Conservation (phyloP, 1,140 invertebrate species). For the Rhyacophila brunnea region DNA sequence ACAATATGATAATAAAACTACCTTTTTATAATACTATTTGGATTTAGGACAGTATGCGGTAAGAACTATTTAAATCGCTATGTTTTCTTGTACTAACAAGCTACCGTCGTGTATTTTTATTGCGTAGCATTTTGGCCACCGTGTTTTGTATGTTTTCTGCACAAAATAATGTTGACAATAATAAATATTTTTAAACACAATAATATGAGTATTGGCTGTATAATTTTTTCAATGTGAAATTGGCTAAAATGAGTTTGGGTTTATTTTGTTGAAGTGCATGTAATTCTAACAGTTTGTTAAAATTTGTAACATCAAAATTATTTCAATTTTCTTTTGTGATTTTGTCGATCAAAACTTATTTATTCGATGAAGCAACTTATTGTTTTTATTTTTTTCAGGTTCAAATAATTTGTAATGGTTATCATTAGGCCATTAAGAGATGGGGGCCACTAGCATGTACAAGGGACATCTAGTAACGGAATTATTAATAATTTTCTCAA, state of each 20-base stretch:
- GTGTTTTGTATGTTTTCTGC: slow-evolving; percentile 21
- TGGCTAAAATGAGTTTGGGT: slow-evolving; percentile 32
- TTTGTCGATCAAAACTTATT: neutral
- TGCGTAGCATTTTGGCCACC: slow-evolving; percentile 8
- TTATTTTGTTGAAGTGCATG: slow-evolving; percentile 20
- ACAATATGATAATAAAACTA: too few relatives aligned
- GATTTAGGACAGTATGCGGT: too few relatives aligned
- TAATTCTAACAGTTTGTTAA: neutral
- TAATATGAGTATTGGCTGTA: slow-evolving; percentile 24
- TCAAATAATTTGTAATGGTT: slow-evolving; percentile 29
- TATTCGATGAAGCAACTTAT: neutral
- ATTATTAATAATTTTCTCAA: too few relatives aligned
- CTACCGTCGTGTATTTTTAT: slow-evolving; percentile 1
- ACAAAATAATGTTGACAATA: slow-evolving; percentile 2
- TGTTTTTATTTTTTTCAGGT: slow-evolving; percentile 9
- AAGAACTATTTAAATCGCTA: neutral
- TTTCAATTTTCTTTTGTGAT: too few relatives aligned
- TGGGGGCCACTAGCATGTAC: too few relatives aligned
- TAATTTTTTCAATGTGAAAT: slow-evolving; percentile 21
- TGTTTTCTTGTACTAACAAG: neutral
- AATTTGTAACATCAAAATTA: too few relatives aligned
- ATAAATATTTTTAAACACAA: neutral
- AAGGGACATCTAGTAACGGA: too few relatives aligned
- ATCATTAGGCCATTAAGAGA: too few relatives aligned
- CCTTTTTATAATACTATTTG: too few relatives aligned